Conservation (phyloP, 2,888 invertebrate species). For the Leptarthrus brevirostris region DNA sequence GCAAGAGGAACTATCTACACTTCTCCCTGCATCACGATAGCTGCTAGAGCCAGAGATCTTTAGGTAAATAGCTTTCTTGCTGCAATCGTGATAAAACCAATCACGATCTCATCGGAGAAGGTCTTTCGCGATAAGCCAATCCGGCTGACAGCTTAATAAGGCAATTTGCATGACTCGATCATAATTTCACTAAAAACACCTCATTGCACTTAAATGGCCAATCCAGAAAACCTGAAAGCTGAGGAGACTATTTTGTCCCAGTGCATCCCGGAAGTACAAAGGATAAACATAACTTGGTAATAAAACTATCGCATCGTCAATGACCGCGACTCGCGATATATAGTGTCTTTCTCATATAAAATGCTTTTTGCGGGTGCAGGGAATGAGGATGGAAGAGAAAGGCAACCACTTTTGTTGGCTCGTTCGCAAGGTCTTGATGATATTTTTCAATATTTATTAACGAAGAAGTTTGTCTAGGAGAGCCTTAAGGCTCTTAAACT, state of each 20-base stretch:
- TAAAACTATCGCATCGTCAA: neutral
- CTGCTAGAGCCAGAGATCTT: neutral
- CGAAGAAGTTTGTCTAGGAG: neutral
- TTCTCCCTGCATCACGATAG: too few species aligned
- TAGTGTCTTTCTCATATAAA: neutral
- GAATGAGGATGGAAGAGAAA: neutral
- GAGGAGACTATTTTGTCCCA: neutral
- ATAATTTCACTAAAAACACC: neutral
- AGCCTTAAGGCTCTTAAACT: neutral
- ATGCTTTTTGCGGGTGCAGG: neutral
- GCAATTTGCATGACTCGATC: conserved; percentile 11
- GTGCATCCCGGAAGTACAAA: neutral
- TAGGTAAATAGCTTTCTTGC: neutral
- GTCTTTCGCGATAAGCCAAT: neutral
- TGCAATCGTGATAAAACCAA: conserved; percentile 5
- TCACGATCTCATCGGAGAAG: neutral
- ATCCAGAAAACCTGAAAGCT: neutral
- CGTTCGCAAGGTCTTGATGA: neutral
- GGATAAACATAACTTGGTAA: neutral
- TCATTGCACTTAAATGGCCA: neutral
- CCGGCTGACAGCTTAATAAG: conserved; percentile 5
- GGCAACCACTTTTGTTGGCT: neutral
- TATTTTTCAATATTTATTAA: neutral
- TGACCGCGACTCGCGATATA: neutral
- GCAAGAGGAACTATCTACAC: neutral